Evolutionary conservation across 2,113 vertebrate species (phyloP), one percentile per base, ranked within the genome.

Genomic region (Oxyura jamaicensis): DNA sequence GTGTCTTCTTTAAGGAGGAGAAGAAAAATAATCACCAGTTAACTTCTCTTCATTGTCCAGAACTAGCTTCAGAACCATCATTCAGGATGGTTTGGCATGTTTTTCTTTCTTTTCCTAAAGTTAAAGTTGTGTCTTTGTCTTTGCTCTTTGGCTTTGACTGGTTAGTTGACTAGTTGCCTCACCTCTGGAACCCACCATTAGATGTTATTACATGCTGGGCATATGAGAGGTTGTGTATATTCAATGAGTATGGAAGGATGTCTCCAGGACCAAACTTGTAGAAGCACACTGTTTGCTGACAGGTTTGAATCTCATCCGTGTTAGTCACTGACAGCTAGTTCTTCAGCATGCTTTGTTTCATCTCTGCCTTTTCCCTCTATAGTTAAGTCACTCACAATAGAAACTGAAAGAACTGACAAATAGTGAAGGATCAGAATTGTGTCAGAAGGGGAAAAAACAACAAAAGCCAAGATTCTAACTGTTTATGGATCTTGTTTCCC

Each of bases 401-500:
- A 85, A 91, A 96, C 83, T 74, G 52, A 97, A 94, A 89, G 83
- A 95, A 86, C 68, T 97, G 73, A 96, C 88, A 95, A 86, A 95
- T 78, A 80, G 81, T 92, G 85, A 91, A 96, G 85, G 82, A 92
- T 91, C 53, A 87, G 68, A 60, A 94, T 73, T 88, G 16, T 71
- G 42, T 77, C 95, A 75, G 88, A 93, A 80, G 58, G 81, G 83
- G 18, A 92, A 85, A 87, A 90, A 72, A 0, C 15, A 78, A 72
- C 39, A 86, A 91, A 92, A 95, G 60, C 77, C 93, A 97, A 86
- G 80, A 91, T 84, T 94, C 83, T 96, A 90, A 95, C 95, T 95
- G 81, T 91, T 98, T 97, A 77, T 96, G 96, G 82, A 96, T 95
- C 93, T 92, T 95, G 67, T 97, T 98, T 97, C 94, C 93, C 90